Base-by-base conservation (phyloP, 2,113 vertebrate species). In the Eonycteris spelaea region DNA sequence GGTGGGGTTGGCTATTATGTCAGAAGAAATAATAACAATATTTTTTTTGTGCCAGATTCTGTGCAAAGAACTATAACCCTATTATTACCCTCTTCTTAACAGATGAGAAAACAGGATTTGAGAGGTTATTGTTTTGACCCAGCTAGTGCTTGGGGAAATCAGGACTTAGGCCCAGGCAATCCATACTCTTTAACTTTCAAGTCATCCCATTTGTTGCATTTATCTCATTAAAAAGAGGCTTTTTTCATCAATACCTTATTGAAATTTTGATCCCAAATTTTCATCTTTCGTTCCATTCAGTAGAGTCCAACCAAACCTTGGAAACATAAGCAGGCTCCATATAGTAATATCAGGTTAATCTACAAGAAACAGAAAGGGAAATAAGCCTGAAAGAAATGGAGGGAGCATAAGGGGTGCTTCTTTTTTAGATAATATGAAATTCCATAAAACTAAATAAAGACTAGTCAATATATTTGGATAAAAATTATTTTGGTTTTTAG, bases 1-100 rank as follows among this genome's bases (percentile, higher is more conserved):
- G 59, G 3, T 22, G 26, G 22, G 14, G 57, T 71, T 95, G 70
- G 70, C 26, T 70, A 53, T 91, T 92, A 57, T 12, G 11, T 43
- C 75, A 48, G 84, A 94, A 90, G 77, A 96, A 89, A 95, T 82
- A 92, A 93, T 68, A 93, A 86, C 78, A 92, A 80, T 94, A 18
- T 45, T 80, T 67, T 87, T 83, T 93, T 93, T 79, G 48, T 70
- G 68, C n/a, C 16, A 79, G 78, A 78, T 53, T 91, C 86, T 86
- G 26, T 38, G 30, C 74, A 57, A 80, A 95, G 79, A 96, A 22
- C 85, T 51, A 38, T 33, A 87, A 28, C 38, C 78, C 48, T 93
- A 11, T 89, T 74, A 94, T 93, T 95, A 95, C 6, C 4, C 51
- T 51, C 51, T 51, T 51, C 26, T 86, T 90, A 78, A 65, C 2